Base-by-base conservation (phyloP, 2,797 vertebrate species). In the Psittacula derbiana region DNA sequence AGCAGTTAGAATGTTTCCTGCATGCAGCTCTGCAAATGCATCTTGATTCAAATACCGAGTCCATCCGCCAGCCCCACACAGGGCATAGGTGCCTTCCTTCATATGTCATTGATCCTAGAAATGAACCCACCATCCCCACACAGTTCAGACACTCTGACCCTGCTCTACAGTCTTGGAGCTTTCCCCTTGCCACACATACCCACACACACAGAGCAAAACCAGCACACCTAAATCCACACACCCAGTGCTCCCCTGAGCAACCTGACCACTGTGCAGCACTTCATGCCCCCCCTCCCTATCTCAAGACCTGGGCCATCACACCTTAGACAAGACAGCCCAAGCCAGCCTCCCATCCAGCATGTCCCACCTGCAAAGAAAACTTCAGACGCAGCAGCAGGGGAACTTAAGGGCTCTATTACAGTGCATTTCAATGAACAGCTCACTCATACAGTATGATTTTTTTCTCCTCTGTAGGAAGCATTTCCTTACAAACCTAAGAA, bases 271-370 rank as follows among this genome's bases (percentile, higher is more conserved):
- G 0, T 13, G 12, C 55, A 80, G 79, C 57, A 40, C 19, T 30
- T 33, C 33, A 5, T 3, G 4, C 2, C 8, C 0, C 11, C 0
- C 0, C 23, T 40, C 16, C 52, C 13, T 4, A 25, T 3, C 12
- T 17, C 12, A 19, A 12, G 25, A 31, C 30, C 58, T 17, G 15
- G 33, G 21, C 49, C 28, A 20, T 4, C 43, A 47, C 36, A 53
- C 27, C 21, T 47, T 4, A 5, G 23, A 19, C 81, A 55, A 47
- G 58, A 40, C 30, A 90, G 60, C 40, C 64, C 44, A 36, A 67
- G 33, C 21, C 62, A 91, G 28, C 31, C 38, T 72, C 20, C 50
- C 25, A 58, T 2, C 28, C 62, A 57, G 28, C 53, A 65, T 2
- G 0, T n/a, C 62, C 41, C 49, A 65, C 8, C 53, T 27, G n/a